Evolutionary conservation across 2,888 invertebrate genomes (phyloP).

Genomic region (Erannis defoliaria): DNA sequence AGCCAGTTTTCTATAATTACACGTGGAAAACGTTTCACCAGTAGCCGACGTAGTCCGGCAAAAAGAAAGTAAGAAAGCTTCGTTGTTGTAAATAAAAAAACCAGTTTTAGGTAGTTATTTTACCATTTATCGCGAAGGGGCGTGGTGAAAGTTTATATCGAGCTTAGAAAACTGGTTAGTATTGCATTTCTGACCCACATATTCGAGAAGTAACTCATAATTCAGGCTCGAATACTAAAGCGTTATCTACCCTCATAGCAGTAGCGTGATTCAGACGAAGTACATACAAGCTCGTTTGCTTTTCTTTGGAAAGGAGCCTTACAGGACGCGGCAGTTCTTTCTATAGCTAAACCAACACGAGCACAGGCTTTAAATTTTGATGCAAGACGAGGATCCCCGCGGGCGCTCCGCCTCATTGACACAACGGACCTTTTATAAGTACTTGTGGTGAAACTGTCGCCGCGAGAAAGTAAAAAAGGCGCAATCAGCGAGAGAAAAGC

Average conservation of each 20-base stretch:
- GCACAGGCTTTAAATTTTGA: conserved; percentile 37
- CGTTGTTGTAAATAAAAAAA: conserved; percentile 49
- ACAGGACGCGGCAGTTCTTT: conserved; percentile 18
- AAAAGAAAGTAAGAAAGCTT: conserved; percentile 54
- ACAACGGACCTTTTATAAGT: conserved; percentile 48
- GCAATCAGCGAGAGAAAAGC: conserved; percentile 83
- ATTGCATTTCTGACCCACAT: conserved; percentile 56
- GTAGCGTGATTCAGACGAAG: conserved; percentile 11
- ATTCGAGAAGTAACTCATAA: conserved; percentile 26
- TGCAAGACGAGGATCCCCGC: conserved; percentile 54
- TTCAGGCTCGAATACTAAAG: conserved; percentile 30
- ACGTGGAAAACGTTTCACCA: conserved; percentile 29
- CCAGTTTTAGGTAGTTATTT: conserved; percentile 63
- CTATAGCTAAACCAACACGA: conserved; percentile 32
- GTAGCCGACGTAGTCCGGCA: conserved; percentile 20
- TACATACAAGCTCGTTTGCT: conserved; percentile 12
- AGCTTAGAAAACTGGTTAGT: conserved; percentile 62
- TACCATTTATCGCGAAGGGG: conserved; percentile 63
- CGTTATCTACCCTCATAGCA: conserved; percentile 26
- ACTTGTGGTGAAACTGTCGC: conserved; percentile 62
- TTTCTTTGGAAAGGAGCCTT: conserved; percentile 27
- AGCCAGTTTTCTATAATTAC: conserved; percentile 14
- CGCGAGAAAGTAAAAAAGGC: conserved; percentile 80
- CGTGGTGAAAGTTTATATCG: conserved; percentile 69
- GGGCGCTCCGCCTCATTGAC: conserved; percentile 58